Evolutionary conservation across 2,888 invertebrate genomes (phyloP).

Genomic region (Amphipoea lucens): DNA sequence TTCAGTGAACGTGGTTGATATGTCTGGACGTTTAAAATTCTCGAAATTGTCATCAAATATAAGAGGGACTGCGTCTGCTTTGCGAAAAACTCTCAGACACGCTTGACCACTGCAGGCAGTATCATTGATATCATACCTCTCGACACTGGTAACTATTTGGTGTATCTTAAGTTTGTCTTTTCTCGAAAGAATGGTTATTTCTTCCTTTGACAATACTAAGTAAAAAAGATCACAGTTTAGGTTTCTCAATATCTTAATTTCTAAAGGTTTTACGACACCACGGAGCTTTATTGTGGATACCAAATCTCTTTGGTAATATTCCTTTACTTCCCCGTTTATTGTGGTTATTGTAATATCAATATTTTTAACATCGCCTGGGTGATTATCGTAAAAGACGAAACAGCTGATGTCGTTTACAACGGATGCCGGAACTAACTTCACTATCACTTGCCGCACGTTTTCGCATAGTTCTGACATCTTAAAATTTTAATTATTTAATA

Average conservation of each 20-base stretch:
- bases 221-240: slow-evolving; percentile 79
- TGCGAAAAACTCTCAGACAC: slow-evolving; percentile 74
- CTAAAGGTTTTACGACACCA: slow-evolving; percentile 55
- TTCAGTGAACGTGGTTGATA: slow-evolving; percentile 31
- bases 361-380: slow-evolving; percentile 75
- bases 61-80: slow-evolving; percentile 80
- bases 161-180: slow-evolving; percentile 69
- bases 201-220: slow-evolving; percentile 71
- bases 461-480: slow-evolving; percentile 67
- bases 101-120: slow-evolving; percentile 74
- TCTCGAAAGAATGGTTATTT: slow-evolving; percentile 77
- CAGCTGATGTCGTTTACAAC: slow-evolving; percentile 75
- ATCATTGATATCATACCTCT: slow-evolving; percentile 77
- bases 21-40: slow-evolving; percentile 66
- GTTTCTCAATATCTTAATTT: slow-evolving; percentile 79
- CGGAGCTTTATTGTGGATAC: slow-evolving; percentile 71
- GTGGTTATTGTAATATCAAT: slow-evolving; percentile 82
- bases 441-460: slow-evolving; percentile 72
- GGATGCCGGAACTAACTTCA: slow-evolving; percentile 76
- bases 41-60: slow-evolving; percentile 82
- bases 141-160: slow-evolving; percentile 73
- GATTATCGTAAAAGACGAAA: slow-evolving; percentile 82
- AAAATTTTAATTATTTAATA: background rate
- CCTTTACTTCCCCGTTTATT: slow-evolving; percentile 77
- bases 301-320: slow-evolving; percentile 78